Conservation (phyloP, 2,113 vertebrate genomes). For the Pluvialis apricaria region DNA sequence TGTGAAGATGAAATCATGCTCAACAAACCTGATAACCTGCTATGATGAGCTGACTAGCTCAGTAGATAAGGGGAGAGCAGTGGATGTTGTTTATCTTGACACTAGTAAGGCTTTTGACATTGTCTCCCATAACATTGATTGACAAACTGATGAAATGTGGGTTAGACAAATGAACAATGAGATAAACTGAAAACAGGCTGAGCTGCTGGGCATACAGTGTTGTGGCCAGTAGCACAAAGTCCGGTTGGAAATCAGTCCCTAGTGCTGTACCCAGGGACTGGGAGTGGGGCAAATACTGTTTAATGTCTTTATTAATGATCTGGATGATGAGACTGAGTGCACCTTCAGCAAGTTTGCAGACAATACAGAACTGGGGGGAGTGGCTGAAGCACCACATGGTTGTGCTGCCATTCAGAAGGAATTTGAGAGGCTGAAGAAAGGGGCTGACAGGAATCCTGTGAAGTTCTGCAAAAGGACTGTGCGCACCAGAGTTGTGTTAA, state of each 20-base stretch:
- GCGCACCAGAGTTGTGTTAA: too few relatives aligned
- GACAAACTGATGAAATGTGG: neutral
- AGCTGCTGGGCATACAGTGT: neutral
- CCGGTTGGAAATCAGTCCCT: neutral
- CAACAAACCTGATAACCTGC: neutral
- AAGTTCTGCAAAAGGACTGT: neutral
- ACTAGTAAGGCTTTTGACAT: neutral
- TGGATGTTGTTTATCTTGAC: neutral
- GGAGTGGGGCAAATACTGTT: neutral
- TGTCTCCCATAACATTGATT: neutral
- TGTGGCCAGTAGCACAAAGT: neutral
- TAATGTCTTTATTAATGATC: neutral
- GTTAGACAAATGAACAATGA: neutral
- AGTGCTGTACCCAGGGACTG: neutral
- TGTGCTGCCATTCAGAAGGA: neutral
- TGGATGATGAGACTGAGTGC: neutral
- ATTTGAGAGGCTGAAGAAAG: neutral
- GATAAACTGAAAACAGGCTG: neutral
- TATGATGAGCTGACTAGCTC: neutral
- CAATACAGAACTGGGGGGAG: neutral
- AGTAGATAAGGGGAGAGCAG: neutral
- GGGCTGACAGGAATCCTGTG: neutral
- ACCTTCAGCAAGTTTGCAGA: neutral
- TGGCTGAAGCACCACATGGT: neutral
- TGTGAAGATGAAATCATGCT: neutral